A percentile compares a stretch with the other conserved stretches of the same genome.
phyloP scores from a whole-genome alignment of 2,888 invertebrate species.

The Auanema sp. region DNA sequence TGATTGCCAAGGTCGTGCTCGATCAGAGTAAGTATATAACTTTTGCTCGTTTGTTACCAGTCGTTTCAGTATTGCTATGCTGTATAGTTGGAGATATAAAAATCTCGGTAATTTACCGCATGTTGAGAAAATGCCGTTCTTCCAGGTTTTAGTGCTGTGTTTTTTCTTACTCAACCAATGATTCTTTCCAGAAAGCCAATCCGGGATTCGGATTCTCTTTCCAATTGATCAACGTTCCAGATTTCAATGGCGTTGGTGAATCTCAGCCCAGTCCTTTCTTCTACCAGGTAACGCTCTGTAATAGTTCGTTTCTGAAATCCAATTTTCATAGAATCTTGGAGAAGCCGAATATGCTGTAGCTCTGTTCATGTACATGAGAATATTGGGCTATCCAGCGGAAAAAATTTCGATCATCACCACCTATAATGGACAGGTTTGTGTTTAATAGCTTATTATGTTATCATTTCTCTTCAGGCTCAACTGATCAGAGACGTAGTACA shows the following conservation, averaged over 20 bases:
- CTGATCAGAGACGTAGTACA: slow-evolving; percentile 92
- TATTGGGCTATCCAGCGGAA: slow-evolving; percentile 92
- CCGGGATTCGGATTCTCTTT: slow-evolving; percentile 89
- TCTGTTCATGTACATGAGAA: slow-evolving; percentile 95
- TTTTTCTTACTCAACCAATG: neutral
- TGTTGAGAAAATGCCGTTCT: slow-evolving; percentile 81
- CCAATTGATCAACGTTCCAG: slow-evolving; percentile 92
- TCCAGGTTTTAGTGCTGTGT: slow-evolving; percentile 68
- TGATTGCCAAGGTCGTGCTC: slow-evolving; percentile 93
- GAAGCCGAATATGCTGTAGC: slow-evolving; percentile 88
- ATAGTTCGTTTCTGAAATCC: neutral
- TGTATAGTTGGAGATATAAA: slow-evolving; percentile 68
- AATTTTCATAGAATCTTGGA: slow-evolving; percentile 69
- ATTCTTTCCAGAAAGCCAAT: slow-evolving; percentile 74
- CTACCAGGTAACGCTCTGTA: slow-evolving; percentile 77
- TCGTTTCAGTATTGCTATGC: slow-evolving; percentile 65
- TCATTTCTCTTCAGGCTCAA: slow-evolving; percentile 77
- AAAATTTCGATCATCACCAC: slow-evolving; percentile 97
- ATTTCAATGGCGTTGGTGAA: slow-evolving; percentile 94
- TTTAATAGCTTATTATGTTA: neutral
- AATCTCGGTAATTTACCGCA: slow-evolving; percentile 88
- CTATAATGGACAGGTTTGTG: slow-evolving; percentile 78
- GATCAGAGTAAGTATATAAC: slow-evolving; percentile 73
- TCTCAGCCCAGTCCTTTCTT: slow-evolving; percentile 97
- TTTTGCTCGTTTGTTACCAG: neutral